Conservation (phyloP, 2,113 vertebrate species). For the Corythaixoides concolor region DNA sequence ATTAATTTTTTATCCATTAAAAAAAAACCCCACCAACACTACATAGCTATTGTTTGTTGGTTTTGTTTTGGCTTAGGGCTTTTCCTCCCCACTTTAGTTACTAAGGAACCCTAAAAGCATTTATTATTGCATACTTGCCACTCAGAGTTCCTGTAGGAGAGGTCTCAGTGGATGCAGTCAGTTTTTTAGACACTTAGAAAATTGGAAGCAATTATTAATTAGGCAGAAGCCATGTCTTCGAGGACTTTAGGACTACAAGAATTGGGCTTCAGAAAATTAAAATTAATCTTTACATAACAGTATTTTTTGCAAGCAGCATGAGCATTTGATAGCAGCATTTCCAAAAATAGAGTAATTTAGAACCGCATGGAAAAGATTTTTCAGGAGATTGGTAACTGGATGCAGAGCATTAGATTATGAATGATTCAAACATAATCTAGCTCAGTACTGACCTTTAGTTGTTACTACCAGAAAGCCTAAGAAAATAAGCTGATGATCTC, state of each 20-base stretch:
- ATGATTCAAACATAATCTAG: background rate
- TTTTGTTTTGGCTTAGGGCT: background rate
- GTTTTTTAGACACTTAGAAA: background rate
- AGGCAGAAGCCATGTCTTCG: background rate
- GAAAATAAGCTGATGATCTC: background rate
- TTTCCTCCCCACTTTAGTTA: background rate
- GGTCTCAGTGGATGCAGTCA: background rate
- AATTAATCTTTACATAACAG: background rate
- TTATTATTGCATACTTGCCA: background rate
- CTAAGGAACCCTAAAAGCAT: background rate
- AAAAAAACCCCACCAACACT: background rate
- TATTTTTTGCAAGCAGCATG: background rate
- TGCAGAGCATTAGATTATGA: background rate
- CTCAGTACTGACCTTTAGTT: background rate
- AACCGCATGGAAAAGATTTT: background rate
- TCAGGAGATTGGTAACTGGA: background rate
- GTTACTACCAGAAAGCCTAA: background rate
- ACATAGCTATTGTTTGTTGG: fast-evolving
- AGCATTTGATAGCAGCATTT: background rate
- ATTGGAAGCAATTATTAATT: background rate
- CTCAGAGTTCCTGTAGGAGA: background rate
- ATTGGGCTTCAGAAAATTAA: background rate
- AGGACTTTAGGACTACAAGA: background rate
- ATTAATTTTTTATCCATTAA: background rate
- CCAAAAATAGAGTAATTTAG: background rate